These are phyloP conservation scores for Jaculus jaculus DNA, from an alignment of 2,113 vertebrate genomes.

Conservation along the genomic window DNA sequence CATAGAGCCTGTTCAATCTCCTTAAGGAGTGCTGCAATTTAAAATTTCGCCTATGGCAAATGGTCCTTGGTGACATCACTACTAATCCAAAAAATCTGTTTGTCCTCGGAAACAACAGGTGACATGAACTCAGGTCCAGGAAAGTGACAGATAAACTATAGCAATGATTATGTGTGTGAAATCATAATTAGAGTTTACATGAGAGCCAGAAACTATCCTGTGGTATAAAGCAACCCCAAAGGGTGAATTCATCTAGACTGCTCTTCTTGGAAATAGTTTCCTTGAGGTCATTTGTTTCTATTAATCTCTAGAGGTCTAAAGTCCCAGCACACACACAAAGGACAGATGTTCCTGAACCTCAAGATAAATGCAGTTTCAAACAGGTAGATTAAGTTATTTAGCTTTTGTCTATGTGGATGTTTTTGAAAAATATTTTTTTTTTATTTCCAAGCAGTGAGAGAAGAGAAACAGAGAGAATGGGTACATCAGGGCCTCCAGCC, in stretches of 20 bases:
- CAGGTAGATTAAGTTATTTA: neutral
- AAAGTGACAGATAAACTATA: neutral
- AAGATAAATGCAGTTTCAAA: neutral
- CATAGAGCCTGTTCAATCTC: neutral
- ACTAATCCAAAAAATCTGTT: slow-evolving; percentile 37
- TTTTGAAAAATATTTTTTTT: no score
- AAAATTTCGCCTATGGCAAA: slow-evolving; percentile 14
- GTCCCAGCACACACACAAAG: neutral
- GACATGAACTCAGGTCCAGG: neutral
- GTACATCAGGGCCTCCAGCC: no score
- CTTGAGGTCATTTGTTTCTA: neutral
- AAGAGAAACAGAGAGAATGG: no score
- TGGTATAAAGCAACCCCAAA: neutral
- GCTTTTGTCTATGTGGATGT: neutral
- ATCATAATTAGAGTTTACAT: neutral
- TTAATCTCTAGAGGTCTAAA: neutral
- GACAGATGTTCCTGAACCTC: neutral
- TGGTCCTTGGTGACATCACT: neutral
- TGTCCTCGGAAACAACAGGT: slow-evolving; percentile 18
- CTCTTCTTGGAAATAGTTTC: neutral
- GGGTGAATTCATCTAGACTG: neutral
- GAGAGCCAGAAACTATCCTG: neutral
- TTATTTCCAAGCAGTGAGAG: no score
- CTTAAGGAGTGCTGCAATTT: neutral
- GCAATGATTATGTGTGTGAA: neutral